Conservation (phyloP, 1,140 invertebrate species). For the Stegodyphus dumicola region DNA sequence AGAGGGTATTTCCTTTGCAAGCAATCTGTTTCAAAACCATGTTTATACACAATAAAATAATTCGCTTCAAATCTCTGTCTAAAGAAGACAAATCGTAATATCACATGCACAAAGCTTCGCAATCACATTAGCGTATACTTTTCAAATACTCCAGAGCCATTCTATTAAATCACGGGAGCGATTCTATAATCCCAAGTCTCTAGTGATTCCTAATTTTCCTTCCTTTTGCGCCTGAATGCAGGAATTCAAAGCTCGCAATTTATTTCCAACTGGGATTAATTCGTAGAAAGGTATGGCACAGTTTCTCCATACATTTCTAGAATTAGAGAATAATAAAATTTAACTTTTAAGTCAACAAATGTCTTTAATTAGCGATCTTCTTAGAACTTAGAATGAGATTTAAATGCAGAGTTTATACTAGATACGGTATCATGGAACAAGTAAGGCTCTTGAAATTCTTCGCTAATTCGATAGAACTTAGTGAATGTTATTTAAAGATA, state of each 20-base stretch:
- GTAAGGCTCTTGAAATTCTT: too few relatives aligned
- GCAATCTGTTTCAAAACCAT: background rate
- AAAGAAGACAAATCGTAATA: too few relatives aligned
- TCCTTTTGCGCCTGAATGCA: conserved; percentile 22
- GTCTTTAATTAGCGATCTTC: conserved; percentile 27
- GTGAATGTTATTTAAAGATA: too few relatives aligned
- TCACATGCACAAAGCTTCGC: too few relatives aligned
- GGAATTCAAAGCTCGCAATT: conserved; percentile 43
- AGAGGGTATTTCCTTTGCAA: too few relatives aligned
- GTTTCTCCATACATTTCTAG: background rate
- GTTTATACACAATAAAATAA: background rate
- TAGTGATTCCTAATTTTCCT: conserved; percentile 29
- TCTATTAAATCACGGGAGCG: too few relatives aligned
- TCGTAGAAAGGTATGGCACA: conserved; percentile 22
- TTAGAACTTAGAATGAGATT: background rate
- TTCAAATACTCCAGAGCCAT: too few relatives aligned
- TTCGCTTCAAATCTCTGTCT: too few relatives aligned
- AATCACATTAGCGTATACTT: too few relatives aligned
- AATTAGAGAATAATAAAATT: conserved; percentile 27
- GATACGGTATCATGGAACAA: too few relatives aligned
- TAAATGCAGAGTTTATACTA: too few relatives aligned
- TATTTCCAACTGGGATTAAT: conserved; percentile 47
- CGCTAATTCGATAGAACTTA: too few relatives aligned
- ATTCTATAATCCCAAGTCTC: background rate
- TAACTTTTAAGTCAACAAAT: conserved; percentile 36